These are phyloP conservation scores for Nemurella pictetii DNA, from an alignment of 2,888 invertebrate species.

Conservation along the genomic window DNA sequence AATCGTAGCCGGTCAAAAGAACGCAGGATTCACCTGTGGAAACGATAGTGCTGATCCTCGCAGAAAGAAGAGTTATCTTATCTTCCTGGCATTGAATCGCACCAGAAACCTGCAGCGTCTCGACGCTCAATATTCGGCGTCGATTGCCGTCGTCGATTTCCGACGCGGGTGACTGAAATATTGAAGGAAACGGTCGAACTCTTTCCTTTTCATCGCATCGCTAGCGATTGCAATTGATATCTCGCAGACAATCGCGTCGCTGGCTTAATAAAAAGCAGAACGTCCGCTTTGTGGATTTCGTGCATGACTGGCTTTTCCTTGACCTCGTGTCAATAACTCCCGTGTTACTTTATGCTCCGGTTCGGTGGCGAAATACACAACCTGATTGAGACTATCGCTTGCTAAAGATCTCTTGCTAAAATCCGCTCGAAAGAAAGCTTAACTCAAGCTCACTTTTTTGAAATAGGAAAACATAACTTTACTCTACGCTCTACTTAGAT, in stretches of 20 bases:
- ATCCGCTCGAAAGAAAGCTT: no score
- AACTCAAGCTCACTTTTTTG: no score
- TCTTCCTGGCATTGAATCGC: not conserved
- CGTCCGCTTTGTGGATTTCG: not conserved
- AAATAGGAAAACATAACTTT: no score
- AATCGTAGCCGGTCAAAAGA: no score
- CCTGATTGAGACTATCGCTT: no score
- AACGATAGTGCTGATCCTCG: not conserved
- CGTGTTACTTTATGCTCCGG: not conserved
- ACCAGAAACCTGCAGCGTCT: not conserved
- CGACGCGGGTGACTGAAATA: not conserved
- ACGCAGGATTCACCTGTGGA: not conserved
- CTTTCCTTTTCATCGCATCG: not conserved
- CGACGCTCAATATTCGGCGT: not conserved
- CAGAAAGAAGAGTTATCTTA: not conserved
- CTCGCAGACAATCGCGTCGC: not conserved
- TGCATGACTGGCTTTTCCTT: not conserved
- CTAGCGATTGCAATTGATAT: not conserved
- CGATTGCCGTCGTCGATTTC: not conserved
- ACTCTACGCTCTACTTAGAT: no score
- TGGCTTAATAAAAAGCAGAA: not conserved
- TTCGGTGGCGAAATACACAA: no score
- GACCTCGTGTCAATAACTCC: not conserved
- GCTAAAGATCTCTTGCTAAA: no score
- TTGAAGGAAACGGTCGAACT: not conserved